Evolutionary conservation across 1,140 invertebrate species (phyloP).

Genomic region (Himalopsyche phryganea): DNA sequence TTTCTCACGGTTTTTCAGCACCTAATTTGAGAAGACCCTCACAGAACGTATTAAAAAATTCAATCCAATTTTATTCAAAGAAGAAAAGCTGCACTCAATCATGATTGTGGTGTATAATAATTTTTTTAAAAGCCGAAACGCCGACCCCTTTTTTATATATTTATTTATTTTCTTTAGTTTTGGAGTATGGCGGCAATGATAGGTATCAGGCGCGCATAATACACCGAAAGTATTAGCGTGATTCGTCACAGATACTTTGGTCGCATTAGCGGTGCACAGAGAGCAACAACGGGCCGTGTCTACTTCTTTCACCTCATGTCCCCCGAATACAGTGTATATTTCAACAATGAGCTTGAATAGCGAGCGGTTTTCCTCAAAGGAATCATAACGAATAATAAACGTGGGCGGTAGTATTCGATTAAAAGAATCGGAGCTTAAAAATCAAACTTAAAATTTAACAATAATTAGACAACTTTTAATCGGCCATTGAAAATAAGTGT

Average conservation of each 20-base stretch:
- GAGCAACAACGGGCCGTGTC: slow-evolving; percentile 11
- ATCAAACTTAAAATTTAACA: too few relatives aligned
- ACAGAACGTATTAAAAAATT: background rate
- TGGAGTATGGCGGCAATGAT: background rate
- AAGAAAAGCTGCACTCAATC: too few relatives aligned
- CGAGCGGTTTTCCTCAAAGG: slow-evolving; percentile 26
- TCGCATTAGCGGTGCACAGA: slow-evolving; percentile 20
- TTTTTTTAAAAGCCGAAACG: too few relatives aligned
- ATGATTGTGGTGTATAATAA: too few relatives aligned
- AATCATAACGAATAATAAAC: background rate
- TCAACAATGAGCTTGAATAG: slow-evolving; percentile 21
- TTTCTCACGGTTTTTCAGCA: slow-evolving; percentile 9
- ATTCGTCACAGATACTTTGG: slow-evolving; percentile 30
- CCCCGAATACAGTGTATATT: slow-evolving; percentile 12
- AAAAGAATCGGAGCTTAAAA: too few relatives aligned
- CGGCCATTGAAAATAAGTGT: too few relatives aligned
- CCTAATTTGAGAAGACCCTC: slow-evolving; percentile 1
- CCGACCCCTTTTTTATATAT: too few relatives aligned
- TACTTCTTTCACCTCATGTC: slow-evolving; percentile 12
- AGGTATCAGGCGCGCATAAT: slow-evolving; percentile 21
- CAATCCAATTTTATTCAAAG: too few relatives aligned
- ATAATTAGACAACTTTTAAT: too few relatives aligned
- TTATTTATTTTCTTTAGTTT: too few relatives aligned
- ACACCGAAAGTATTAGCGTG: slow-evolving; percentile 16
- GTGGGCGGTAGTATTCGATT: slow-evolving; percentile 13